Evolutionary conservation across 2,888 invertebrate species (phyloP), one percentile per base, ranked within the genome.

Genomic region (Cremastinae sp.): DNA sequence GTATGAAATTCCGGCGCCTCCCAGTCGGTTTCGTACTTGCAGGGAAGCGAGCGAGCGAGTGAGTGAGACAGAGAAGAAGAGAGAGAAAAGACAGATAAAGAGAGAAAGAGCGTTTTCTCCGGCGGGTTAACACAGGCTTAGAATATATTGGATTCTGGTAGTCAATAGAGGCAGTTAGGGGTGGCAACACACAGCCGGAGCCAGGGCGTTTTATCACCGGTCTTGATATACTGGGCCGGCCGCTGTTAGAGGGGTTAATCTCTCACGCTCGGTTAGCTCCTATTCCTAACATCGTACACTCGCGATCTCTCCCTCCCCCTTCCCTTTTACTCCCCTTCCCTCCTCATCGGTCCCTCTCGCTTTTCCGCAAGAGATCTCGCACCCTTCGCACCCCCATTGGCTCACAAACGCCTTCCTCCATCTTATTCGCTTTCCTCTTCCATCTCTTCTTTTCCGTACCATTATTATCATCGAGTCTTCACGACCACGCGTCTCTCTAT

Each of bases 241-340:
- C 85, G 85, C 85, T 85, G 86, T 87, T 88, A 86, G 88, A 88
- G 88, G 88, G 89, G 87, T 89, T 89, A 89, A 90, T 90, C 89
- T 90, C 89, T 89, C 86, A 89, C 89, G 88, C 86, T 89, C 88
- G 88, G 89, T 89, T 90, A 88, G 84, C 87, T 88, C 85, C 87
- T 87, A 88, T 88, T 89, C 84, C 89, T 89, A 89, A 88, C 87
- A 85, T 85, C 85, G 79, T 81, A 81, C 80, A 79, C 80, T 68
- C 74, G 55, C 66, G 43, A 69, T 76, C 73, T 73, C 73, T 69
- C 74, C 22, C 62, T 45, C 66, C 59, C 59, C 47, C 70, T 35
- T 58, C 22, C 61, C 56, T 77, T 65, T 71, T 75, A 76, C 69
- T 73, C 66, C 77, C 59, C 56, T 49, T 64, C 74, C 64, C 74